phyloP scores from a whole-genome alignment of 2,888 invertebrate species.

The Polymixis flavicincta region DNA sequence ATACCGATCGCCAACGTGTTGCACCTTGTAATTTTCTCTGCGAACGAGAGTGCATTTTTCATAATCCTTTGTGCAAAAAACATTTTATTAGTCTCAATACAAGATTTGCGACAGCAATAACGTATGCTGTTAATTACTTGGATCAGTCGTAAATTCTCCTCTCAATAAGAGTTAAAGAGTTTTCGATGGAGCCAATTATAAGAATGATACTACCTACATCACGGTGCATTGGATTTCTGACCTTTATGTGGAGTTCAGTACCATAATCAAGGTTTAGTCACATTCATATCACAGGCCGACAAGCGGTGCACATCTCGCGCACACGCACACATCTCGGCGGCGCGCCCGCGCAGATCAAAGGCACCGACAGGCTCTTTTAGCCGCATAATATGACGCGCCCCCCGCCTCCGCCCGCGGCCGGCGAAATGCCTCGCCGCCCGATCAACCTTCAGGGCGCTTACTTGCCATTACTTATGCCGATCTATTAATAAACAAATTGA shows the following conservation, averaged over 20 bases:
- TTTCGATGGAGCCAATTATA: constrained; percentile 75
- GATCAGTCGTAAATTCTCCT: constrained; percentile 67
- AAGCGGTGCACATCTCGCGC: constrained; percentile 86
- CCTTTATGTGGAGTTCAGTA: constrained; percentile 88
- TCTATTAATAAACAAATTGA: constrained; percentile 90
- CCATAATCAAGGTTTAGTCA: constrained; percentile 90
- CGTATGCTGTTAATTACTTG: constrained; percentile 68
- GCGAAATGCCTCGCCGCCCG: constrained; percentile 82
- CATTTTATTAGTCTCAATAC: constrained; percentile 50
- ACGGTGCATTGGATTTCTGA: constrained; percentile 82
- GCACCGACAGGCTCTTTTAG: constrained; percentile 91
- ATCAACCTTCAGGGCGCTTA: constrained; percentile 80
- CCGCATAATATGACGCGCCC: constrained; percentile 90
- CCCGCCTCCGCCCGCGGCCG: constrained; percentile 84
- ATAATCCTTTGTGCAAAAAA: constrained; percentile 53
- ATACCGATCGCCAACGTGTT: constrained; percentile 79
- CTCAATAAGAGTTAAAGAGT: constrained; percentile 70
- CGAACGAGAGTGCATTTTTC: constrained; percentile 61
- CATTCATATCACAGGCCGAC: constrained; percentile 89
- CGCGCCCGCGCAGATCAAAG: constrained; percentile 87
- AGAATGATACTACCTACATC: constrained; percentile 75
- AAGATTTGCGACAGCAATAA: constrained; percentile 61
- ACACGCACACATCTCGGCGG: constrained; percentile 77
- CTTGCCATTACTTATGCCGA: constrained; percentile 89
- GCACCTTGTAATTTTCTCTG: constrained; percentile 69